phyloP scores from a whole-genome alignment of 1,140 invertebrate species.

The Ceratoteleas bidentatus region DNA sequence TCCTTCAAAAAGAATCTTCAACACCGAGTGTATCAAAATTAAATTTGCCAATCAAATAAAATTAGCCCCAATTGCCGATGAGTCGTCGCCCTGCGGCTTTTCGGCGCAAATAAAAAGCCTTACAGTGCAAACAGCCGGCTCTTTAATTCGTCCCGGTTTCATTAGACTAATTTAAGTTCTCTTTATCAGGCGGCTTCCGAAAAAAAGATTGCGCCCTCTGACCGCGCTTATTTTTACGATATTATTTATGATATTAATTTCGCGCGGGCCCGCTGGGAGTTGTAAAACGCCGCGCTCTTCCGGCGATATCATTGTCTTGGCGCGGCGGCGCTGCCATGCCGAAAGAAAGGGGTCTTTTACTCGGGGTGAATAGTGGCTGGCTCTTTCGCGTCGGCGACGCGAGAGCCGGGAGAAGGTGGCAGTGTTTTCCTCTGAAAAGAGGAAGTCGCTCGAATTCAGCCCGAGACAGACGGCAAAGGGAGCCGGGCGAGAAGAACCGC shows the following conservation, averaged over 20 bases:
- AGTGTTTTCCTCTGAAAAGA: slow-evolving; percentile 73
- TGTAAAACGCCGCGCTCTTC: slow-evolving; percentile 77
- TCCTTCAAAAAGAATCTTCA: no score
- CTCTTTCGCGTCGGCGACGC: slow-evolving; percentile 55
- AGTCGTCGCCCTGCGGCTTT: not conserved
- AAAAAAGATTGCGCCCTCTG: slow-evolving; percentile 46
- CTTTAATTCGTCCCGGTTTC: slow-evolving; percentile 35
- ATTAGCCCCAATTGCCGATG: no score
- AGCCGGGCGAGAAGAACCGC: slow-evolving; percentile 25
- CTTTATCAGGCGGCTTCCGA: slow-evolving; percentile 31
- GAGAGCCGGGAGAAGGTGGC: slow-evolving; percentile 66
- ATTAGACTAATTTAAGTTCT: slow-evolving; percentile 50
- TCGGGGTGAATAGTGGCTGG: slow-evolving; percentile 76
- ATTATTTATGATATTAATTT: slow-evolving; percentile 83
- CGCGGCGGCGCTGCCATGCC: slow-evolving; percentile 60
- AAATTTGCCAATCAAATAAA: no score
- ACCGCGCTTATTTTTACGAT: slow-evolving; percentile 75
- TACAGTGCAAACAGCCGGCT: not conserved
- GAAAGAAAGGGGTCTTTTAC: slow-evolving; percentile 77
- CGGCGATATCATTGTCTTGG: slow-evolving; percentile 81
- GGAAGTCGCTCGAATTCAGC: slow-evolving; percentile 70
- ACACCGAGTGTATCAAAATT: no score
- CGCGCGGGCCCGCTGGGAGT: slow-evolving; percentile 76
- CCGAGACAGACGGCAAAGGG: slow-evolving; percentile 61
- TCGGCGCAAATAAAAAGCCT: not conserved